phyloP scores from a whole-genome alignment of 2,888 invertebrate species.

The Acronicta alni region DNA sequence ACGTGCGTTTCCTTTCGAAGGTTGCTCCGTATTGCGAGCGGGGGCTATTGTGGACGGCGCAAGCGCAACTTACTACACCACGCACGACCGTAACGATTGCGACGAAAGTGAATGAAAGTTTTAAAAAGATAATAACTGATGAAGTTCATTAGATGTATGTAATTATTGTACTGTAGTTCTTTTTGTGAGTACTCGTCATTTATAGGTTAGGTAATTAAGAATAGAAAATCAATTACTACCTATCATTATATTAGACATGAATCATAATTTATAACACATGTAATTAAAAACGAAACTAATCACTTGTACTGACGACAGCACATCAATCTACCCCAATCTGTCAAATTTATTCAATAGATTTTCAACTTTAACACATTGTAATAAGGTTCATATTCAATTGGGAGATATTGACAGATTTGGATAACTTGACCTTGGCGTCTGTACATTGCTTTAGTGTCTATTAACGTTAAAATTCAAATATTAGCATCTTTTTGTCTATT shows the following conservation, averaged over 20 bases:
- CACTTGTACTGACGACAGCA: too few species aligned
- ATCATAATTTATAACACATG: constrained; percentile 25
- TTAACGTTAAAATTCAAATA: too few species aligned
- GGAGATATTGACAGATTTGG: too few species aligned
- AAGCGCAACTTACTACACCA: constrained; percentile 64
- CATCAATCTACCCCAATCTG: too few species aligned
- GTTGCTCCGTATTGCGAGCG: constrained; percentile 80
- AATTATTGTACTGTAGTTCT: constrained; percentile 12
- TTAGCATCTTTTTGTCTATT: too few species aligned
- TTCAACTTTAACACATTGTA: too few species aligned
- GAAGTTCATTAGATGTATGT: constrained; percentile 21
- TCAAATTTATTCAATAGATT: too few species aligned
- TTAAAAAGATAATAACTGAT: constrained; percentile 44
- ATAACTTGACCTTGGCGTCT: too few species aligned
- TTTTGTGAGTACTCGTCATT: background rate
- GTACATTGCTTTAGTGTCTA: too few species aligned
- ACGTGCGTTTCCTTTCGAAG: constrained; percentile 82
- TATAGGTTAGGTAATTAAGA: constrained; percentile 10
- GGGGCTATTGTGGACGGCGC: constrained; percentile 69
- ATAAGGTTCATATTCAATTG: too few species aligned
- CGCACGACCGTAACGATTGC: constrained; percentile 63
- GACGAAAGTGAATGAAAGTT: constrained; percentile 58
- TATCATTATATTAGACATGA: constrained; percentile 23
- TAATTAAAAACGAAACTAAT: background rate
- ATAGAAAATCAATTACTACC: constrained; percentile 35